Evolutionary conservation across 1,140 invertebrate genomes (phyloP).

Genomic region (Laupala kohalensis): DNA sequence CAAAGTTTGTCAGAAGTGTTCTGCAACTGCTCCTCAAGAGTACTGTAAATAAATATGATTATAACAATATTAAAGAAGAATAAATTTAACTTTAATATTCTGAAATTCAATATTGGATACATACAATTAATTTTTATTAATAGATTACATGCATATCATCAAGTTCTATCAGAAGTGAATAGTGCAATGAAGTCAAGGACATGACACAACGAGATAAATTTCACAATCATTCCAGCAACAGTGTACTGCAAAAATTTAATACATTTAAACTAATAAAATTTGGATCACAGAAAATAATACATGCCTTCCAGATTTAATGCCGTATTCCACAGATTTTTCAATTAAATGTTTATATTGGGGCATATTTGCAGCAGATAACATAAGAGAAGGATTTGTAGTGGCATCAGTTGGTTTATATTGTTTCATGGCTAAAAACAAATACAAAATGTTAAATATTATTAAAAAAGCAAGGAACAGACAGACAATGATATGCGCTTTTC

Average conservation of each 20-base stretch:
- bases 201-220: neutral
- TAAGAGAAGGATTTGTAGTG: conserved; percentile 96
- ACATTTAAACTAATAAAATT: neutral
- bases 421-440: conserved; percentile 69
- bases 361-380: conserved; percentile 82
- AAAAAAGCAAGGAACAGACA: neutral
- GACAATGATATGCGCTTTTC: too few relatives aligned
- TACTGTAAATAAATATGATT: conserved; percentile 33
- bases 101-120: too few relatives aligned
- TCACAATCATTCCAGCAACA: neutral
- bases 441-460: too few relatives aligned
- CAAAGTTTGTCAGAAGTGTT: conserved; percentile 85
- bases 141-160: too few relatives aligned
- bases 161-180: too few relatives aligned
- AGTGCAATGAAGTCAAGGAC: neutral
- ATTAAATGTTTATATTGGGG: conserved; percentile 82
- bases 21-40: conserved; percentile 51
- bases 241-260: neutral
- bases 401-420: conserved; percentile 98
- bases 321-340: conserved; percentile 80
- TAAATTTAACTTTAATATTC: neutral
- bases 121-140: neutral
- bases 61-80: neutral
- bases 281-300: conserved; percentile 15
- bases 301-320: conserved; percentile 53